phyloP scores from a whole-genome alignment of 1,140 invertebrate genomes.

The Drosophila sucinea region DNA sequence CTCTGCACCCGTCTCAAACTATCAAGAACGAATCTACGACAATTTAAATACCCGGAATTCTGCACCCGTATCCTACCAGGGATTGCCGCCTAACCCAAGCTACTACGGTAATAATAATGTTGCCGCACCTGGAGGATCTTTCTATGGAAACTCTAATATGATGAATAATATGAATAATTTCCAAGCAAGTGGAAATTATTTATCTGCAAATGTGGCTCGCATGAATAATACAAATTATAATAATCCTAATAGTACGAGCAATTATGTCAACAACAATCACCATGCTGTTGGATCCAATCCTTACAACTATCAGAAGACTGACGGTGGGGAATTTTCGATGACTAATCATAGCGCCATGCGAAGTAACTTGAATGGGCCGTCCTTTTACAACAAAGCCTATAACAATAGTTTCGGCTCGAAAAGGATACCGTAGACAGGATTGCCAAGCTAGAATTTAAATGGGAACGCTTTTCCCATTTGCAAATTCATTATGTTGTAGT shows the following conservation, averaged over 20 bases:
- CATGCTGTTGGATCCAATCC: slow-evolving; percentile 27
- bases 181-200: slow-evolving; percentile 37
- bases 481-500: not conserved
- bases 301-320: slow-evolving; percentile 23
- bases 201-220: slow-evolving; percentile 54
- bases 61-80: not conserved
- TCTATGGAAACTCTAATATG: slow-evolving; percentile 18
- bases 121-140: slow-evolving; percentile 11
- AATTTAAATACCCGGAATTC: not conserved
- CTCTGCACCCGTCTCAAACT: not conserved
- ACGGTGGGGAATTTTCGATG: slow-evolving; percentile 5
- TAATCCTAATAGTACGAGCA: slow-evolving; percentile 25
- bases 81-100: not conserved
- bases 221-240: slow-evolving; percentile 49
- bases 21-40: not conserved
- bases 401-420: not conserved
- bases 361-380: slow-evolving; percentile 9
- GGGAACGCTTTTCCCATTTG: not conserved
- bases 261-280: slow-evolving; percentile 27
- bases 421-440: not conserved
- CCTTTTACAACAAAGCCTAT: not conserved
- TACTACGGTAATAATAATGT: slow-evolving; percentile 20
- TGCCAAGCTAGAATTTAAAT: not conserved
- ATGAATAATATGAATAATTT: slow-evolving; percentile 31
- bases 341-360: slow-evolving; percentile 20